Conservation (phyloP, 2,113 vertebrate species). For the Mus pahari region DNA sequence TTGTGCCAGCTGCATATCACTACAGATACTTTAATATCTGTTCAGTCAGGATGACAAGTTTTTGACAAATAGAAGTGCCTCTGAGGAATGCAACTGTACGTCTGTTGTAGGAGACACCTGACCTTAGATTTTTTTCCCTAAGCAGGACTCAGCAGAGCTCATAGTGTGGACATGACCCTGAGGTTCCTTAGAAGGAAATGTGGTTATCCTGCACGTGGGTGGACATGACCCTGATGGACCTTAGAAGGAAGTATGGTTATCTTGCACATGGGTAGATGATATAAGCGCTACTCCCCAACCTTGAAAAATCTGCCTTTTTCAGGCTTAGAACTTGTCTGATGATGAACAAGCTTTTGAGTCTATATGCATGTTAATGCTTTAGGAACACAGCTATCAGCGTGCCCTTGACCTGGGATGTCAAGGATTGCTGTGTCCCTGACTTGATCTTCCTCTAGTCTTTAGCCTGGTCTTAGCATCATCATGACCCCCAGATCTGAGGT, state of each 20-base stretch:
- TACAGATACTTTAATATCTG: background rate
- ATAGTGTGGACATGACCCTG: background rate
- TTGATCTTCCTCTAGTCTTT: background rate
- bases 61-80: background rate
- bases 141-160: background rate
- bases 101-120: background rate
- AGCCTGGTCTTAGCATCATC: background rate
- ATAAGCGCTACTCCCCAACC: background rate
- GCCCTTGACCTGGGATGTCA: background rate
- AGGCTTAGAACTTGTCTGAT: background rate
- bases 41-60: background rate
- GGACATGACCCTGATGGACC: background rate
- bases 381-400: background rate
- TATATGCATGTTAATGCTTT: accelerated
- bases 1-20: background rate
- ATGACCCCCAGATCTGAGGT: background rate
- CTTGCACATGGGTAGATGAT: background rate
- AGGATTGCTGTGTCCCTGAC: background rate
- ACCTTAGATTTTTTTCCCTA: background rate
- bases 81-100: background rate
- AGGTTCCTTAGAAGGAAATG: background rate
- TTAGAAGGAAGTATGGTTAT: background rate
- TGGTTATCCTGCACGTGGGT: background rate
- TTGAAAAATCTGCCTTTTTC: conserved; percentile 1
- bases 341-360: background rate